Conservation (phyloP, 2,113 vertebrate species). For the Phalacrocorax carbo region DNA sequence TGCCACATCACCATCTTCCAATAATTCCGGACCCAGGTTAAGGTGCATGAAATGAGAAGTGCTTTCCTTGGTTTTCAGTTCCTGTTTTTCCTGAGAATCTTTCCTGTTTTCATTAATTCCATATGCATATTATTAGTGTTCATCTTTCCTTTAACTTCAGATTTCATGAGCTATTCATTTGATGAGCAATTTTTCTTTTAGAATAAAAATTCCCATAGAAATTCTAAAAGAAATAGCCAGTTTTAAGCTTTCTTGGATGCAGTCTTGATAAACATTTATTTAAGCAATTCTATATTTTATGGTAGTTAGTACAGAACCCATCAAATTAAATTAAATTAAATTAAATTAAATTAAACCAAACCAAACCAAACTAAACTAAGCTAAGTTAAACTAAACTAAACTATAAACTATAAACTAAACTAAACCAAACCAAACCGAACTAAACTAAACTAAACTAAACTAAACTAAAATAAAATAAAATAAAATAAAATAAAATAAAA, state of each 20-base stretch:
- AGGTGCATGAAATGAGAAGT: neutral
- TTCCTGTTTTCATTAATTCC: neutral
- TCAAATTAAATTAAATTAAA: neutral
- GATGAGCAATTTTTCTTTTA: neutral
- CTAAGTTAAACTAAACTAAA: no score
- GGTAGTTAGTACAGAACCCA: neutral
- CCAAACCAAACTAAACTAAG: no score
- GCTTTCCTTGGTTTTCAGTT: neutral
- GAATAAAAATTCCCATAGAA: neutral
- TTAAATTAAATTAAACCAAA: no score
- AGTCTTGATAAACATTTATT: neutral
- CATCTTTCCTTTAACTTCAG: neutral
- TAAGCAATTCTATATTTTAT: neutral
- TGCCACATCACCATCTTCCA: neutral
- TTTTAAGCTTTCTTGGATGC: neutral
- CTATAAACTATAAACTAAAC: no score
- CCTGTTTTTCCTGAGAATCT: neutral
- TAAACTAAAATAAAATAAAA: neutral
- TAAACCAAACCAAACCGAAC: neutral
- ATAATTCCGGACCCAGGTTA: neutral
- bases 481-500: neutral
- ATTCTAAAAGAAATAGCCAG: neutral
- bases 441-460: neutral
- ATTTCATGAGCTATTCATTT: neutral
- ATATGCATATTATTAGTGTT: neutral